These are phyloP conservation scores for Eugnorisma glareosa DNA, from an alignment of 2,888 invertebrate genomes.

Conservation along the genomic window DNA sequence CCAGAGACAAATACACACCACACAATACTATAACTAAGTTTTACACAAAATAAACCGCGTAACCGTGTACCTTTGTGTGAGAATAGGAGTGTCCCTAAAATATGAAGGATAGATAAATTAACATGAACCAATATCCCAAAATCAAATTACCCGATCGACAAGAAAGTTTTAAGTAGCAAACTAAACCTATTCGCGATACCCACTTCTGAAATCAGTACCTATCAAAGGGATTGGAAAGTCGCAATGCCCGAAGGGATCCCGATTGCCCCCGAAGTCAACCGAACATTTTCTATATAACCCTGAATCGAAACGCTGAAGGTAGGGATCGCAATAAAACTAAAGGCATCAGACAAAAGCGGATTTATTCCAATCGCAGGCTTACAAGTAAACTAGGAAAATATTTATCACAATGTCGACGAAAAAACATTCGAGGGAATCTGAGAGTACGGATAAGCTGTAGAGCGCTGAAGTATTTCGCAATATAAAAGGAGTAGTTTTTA, in stretches of 20 bases:
- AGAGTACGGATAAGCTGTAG: slow-evolving; percentile 25
- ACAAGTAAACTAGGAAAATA: slow-evolving; percentile 61
- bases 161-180: slow-evolving; percentile 43
- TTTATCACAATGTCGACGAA: slow-evolving; percentile 57
- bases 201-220: slow-evolving; percentile 32
- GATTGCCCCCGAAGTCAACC: slow-evolving; percentile 33
- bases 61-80: too few relatives aligned
- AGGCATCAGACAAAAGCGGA: slow-evolving; percentile 52
- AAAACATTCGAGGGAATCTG: slow-evolving; percentile 30
- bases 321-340: slow-evolving; percentile 62
- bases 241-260: slow-evolving; percentile 16
- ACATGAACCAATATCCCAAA: slow-evolving; percentile 26
- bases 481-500: neutral
- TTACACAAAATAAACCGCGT: too few relatives aligned
- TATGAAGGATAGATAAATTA: neutral
- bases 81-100: neutral
- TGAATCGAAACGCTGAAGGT: slow-evolving; percentile 41
- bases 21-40: too few relatives aligned
- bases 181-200: slow-evolving; percentile 44
- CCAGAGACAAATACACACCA: too few relatives aligned
- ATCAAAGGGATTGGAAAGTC: slow-evolving; percentile 32
- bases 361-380: slow-evolving; percentile 60
- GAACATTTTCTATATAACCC: slow-evolving; percentile 32
- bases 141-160: slow-evolving; percentile 37
- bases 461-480: neutral